Evolutionary conservation across 1,140 invertebrate genomes (phyloP).

Genomic region (Drosophila funebris): DNA sequence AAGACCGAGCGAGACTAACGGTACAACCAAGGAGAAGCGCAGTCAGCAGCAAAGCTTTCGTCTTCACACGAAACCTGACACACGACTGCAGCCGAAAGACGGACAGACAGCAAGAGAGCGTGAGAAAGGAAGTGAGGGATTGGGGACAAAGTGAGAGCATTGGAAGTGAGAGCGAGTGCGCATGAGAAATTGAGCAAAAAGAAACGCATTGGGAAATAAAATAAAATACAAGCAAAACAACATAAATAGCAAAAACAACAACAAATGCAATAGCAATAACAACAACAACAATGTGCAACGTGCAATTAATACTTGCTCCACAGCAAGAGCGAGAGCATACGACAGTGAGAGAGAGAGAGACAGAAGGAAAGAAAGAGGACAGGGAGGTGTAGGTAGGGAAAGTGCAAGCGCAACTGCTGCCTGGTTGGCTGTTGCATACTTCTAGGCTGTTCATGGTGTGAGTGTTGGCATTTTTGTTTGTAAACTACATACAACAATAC

Average conservation of each 20-base stretch:
- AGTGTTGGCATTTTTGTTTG: slow-evolving; percentile 79
- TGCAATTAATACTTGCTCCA: slow-evolving; percentile 63
- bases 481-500: slow-evolving; percentile 82
- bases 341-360: slow-evolving; percentile 5
- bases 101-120: slow-evolving; percentile 10
- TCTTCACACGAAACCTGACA: slow-evolving; percentile 13
- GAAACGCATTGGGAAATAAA: slow-evolving; percentile 65
- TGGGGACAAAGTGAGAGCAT: slow-evolving; percentile 21
- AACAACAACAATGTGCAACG: slow-evolving; percentile 40
- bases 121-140: neutral
- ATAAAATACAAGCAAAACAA: slow-evolving; percentile 82
- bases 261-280: slow-evolving; percentile 38
- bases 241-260: slow-evolving; percentile 68
- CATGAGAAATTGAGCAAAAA: slow-evolving; percentile 40
- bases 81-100: slow-evolving; percentile 33
- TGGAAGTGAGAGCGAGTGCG: slow-evolving; percentile 41
- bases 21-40: slow-evolving; percentile 64
- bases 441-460: slow-evolving; percentile 56
- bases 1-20: slow-evolving; percentile 78
- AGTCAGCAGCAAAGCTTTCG: slow-evolving; percentile 39
- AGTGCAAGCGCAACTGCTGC: slow-evolving; percentile 42
- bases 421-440: slow-evolving; percentile 75
- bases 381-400: neutral
- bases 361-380: neutral
- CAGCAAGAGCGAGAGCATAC: slow-evolving; percentile 14